Base-by-base conservation (phyloP, 1,140 invertebrate genomes). In the Triops longicaudatus region DNA sequence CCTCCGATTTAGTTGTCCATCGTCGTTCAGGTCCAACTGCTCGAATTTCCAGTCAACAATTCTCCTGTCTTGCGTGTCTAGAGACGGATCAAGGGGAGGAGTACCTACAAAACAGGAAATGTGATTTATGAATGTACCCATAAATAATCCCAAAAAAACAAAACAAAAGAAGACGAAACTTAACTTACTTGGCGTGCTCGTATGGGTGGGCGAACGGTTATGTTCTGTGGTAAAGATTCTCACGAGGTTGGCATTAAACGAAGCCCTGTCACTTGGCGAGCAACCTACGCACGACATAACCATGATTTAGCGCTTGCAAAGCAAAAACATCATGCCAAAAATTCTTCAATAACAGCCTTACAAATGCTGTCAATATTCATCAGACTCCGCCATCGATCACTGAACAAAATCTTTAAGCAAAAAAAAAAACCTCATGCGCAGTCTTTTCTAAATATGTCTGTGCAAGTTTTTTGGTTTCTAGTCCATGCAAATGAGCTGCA, bases 41-140 rank as follows among this genome's bases (percentile, higher is more conserved):
- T 86, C 83, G 81, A 97, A 98, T 83, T 97, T 97, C 95, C 95
- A 97, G 72, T 91, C 89, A 10, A 95, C 81, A 0, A 93, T 91
- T 1, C 82, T 79, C 73, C 42, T 78, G 63, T 78, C 78, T 31
- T 26, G 63, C 31, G 71, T 42, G 7, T 77, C 76, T 14, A 73
- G 26, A 12, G 42, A 72, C 72, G 31, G 12, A 75, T 41, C 44
- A 41, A 31, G 17, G 37, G 74, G 26, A 12, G 28, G 12, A 43
- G 22, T 17, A 28, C 75, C 44, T 42, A n/a, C 76, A 71, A 72
- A 79, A 77, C 26, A 74, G 75, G 44, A 77, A 78, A 37, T n/a
- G 14, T 17, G 37, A 42, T 74, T 71, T 73, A 37, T 73, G 43
- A 26, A 73, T 73, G 17, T 73, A 41, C 41, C 31, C 63, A 22